A percentile compares a stretch with the other conserved stretches of the same genome.
Evolutionary conservation across 2,113 vertebrate genomes (phyloP).

Genomic region (Zosterops japonicus): DNA sequence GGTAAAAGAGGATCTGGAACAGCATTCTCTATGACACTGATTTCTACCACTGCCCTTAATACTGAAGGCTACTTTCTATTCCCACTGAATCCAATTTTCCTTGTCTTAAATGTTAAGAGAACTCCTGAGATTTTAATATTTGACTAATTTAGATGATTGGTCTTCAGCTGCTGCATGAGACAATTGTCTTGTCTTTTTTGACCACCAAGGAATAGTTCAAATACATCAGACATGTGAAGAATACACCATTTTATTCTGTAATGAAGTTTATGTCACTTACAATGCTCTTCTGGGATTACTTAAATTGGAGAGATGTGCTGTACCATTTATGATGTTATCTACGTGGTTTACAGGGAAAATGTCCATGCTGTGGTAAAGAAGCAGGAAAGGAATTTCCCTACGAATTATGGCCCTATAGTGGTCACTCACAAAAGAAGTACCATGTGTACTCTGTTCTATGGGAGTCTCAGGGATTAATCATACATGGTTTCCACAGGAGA

Average conservation of each 20-base stretch:
- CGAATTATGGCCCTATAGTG: not conserved
- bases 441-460: not conserved
- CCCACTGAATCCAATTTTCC: not conserved
- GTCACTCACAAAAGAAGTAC: not conserved
- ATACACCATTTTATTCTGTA: not conserved
- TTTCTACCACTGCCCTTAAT: not conserved
- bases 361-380: not conserved
- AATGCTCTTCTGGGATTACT: not conserved
- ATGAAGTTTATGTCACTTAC: not conserved
- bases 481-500: not conserved
- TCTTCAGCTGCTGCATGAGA: not conserved
- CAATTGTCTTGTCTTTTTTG: not conserved
- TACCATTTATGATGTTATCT: not conserved
- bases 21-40: not conserved
- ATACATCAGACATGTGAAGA: not conserved
- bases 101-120: not conserved
- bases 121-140: not conserved
- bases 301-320: not conserved
- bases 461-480: not conserved
- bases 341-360: not conserved
- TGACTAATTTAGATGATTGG: not conserved
- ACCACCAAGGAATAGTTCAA: not conserved
- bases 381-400: not conserved
- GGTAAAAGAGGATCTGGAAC: not conserved
- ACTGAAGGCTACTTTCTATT: not conserved